Base-by-base conservation (phyloP, 2,113 vertebrate genomes). In the Takifugu flavidus region DNA sequence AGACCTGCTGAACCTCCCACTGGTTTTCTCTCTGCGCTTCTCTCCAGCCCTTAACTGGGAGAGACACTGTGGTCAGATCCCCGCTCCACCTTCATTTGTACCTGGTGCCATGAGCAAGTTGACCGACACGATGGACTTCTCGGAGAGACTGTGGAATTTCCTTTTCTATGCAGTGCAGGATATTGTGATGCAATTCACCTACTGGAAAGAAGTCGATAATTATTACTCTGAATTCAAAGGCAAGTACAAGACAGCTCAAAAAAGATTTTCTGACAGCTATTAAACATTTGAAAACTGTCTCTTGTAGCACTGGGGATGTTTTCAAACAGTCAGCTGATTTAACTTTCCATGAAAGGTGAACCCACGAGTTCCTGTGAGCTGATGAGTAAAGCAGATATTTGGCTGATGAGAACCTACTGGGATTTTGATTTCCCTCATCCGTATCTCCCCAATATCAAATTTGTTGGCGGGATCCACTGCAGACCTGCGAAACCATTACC, bases 361-460 rank as follows among this genome's bases (percentile, higher is more conserved):
- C 91, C 93, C 45, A 94, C 92, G n/a, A 92, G 89, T 0, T 66
- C 91, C 56, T 96, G 94, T 69, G 92, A 96, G 82, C 77, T 77
- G 0, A 88, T 94, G 89, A 89, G 94, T 0, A 94, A 85, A 83
- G 94, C 93, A 54, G 95, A 98, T 62, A 91, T 97, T 43, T 97
- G 94, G 95, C 72, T 96, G 67, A 94, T 97, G 0, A 72, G 93
- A 65, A 94, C 93, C 5, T 96, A 94, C 56, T 98, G 95, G 95
- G 95, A 98, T 75, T 92, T 98, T 67, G 93, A 95, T 70, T 96
- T 93, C 80, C 94, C 95, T 56, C 91, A 91, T 2, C 95, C 95
- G 58, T 85, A 91, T 42, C 89, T 96, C 50, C 95, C 94, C 10
- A 97, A 96, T 80, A 96, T 96, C 63, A 92, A 94, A 65, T 96